These are phyloP conservation scores for Sphaeramia orbicularis DNA, from an alignment of 2,797 vertebrate species.

Conservation along the genomic window DNA sequence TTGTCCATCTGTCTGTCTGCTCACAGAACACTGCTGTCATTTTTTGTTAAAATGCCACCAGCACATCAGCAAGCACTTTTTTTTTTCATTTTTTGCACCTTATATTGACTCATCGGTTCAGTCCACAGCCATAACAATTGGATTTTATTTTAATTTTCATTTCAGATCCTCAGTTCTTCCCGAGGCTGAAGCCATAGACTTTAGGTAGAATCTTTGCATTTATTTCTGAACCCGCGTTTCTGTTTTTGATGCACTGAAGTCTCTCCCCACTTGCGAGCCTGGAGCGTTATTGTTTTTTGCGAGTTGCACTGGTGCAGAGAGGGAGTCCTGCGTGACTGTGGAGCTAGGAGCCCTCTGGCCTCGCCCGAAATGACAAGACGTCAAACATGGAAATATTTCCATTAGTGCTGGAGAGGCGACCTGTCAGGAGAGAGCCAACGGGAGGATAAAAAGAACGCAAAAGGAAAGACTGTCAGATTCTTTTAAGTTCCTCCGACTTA, in stretches of 20 bases:
- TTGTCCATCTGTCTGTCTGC: conserved; percentile 33
- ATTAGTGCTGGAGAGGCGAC: conserved; percentile 57
- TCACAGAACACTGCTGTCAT: conserved; percentile 37
- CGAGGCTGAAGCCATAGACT: conserved; percentile 3
- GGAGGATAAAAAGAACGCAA: conserved; percentile 70
- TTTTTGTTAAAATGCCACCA: conserved; percentile 12
- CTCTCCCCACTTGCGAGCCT: conserved; percentile 19
- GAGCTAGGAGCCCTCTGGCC: conserved; percentile 38
- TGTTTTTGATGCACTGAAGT: conserved; percentile 30
- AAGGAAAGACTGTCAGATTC: conserved; percentile 77
- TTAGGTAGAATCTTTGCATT: neutral
- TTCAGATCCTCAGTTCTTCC: neutral
- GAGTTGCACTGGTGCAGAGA: conserved; percentile 21
- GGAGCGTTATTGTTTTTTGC: conserved; percentile 39
- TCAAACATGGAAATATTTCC: conserved; percentile 61
- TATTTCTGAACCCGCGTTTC: conserved; percentile 9
- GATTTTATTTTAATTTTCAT: conserved; percentile 20
- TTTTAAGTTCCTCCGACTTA: conserved; percentile 61
- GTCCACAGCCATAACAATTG: conserved; percentile 22
- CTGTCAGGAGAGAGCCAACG: conserved; percentile 66
- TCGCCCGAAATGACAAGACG: conserved; percentile 41
- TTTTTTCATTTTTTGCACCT: neutral
- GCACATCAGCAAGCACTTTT: conserved; percentile 18
- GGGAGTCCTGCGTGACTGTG: conserved; percentile 47
- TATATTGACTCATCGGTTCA: conserved; percentile 20